These are phyloP conservation scores for Mormoops blainvillei DNA, from an alignment of 2,113 vertebrate genomes.

Conservation along the genomic window DNA sequence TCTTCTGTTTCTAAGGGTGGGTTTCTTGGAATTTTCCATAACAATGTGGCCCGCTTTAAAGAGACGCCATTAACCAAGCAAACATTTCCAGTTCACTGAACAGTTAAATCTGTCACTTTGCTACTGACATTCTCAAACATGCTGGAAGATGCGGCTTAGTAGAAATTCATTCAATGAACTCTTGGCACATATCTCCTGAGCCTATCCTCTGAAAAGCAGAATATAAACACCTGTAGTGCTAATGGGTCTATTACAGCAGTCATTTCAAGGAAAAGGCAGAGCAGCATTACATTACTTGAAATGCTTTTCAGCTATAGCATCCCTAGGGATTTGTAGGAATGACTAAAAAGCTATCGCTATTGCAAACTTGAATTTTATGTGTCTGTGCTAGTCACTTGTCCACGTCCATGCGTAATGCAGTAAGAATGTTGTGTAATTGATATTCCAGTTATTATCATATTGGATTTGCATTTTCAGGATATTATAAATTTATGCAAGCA, in stretches of 20 bases:
- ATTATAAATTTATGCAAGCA: not conserved
- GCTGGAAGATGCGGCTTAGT: not conserved
- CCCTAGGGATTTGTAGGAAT: not conserved
- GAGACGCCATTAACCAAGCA: slow-evolving; percentile 40
- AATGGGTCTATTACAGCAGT: not conserved
- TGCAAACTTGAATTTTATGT: not conserved
- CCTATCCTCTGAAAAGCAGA: slow-evolving; percentile 52
- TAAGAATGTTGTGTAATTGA: not conserved
- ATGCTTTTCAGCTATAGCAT: not conserved
- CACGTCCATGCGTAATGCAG: not conserved
- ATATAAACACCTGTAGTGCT: not conserved
- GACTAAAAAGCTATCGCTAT: not conserved
- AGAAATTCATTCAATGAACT: slow-evolving; percentile 51
- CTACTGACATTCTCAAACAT: slow-evolving; percentile 53
- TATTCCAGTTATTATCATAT: not conserved
- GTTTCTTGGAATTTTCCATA: not conserved
- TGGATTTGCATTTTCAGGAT: slow-evolving; percentile 36
- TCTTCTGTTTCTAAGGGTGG: slow-evolving; percentile 21
- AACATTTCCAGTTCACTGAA: slow-evolving; percentile 59
- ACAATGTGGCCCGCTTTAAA: slow-evolving; percentile 54
- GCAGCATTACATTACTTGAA: not conserved
- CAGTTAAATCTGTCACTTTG: slow-evolving; percentile 50
- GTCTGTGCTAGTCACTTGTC: not conserved
- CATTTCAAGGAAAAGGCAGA: slow-evolving; percentile 16
- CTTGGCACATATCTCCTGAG: not conserved